A percentile compares a stretch with the other conserved stretches of the same genome.
Evolutionary conservation across 2,113 vertebrate genomes (phyloP).

Genomic region (Callithrix jacchus): DNA sequence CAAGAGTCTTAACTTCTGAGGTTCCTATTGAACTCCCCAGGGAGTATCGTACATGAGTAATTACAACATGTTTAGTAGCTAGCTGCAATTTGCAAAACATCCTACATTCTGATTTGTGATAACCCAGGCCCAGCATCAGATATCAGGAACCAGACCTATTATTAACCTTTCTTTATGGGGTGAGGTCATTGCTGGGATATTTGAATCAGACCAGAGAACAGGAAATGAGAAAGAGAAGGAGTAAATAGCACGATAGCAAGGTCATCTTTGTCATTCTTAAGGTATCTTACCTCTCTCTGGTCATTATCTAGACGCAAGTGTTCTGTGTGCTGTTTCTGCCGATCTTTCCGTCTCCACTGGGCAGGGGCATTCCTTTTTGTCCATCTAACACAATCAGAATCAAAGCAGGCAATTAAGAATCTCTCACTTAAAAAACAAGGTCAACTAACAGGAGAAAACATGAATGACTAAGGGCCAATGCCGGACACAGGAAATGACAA

Average conservation of each 20-base stretch:
- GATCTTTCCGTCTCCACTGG: conserved; percentile 96
- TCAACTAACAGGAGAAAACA: background rate
- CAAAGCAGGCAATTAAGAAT: conserved; percentile 49
- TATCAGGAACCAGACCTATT: background rate
- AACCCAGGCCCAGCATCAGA: background rate
- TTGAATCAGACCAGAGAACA: background rate
- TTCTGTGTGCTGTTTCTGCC: conserved; percentile 97
- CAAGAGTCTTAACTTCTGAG: background rate
- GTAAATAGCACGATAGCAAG: background rate
- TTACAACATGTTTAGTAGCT: background rate
- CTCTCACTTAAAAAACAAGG: background rate
- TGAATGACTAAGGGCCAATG: background rate
- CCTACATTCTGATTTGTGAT: background rate
- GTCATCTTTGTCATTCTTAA: conserved; percentile 24
- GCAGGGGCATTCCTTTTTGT: conserved; percentile 97
- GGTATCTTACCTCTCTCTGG: conserved; percentile 93
- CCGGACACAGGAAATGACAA: background rate
- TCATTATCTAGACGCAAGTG: conserved; percentile 97
- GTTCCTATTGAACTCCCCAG: background rate
- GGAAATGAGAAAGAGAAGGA: background rate
- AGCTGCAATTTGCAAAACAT: background rate
- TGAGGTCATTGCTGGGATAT: background rate
- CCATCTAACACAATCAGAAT: conserved; percentile 87
- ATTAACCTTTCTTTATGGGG: background rate
- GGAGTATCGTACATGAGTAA: background rate